Base-by-base conservation (phyloP, 2,888 invertebrate genomes). In the Mimachlamys varia region DNA sequence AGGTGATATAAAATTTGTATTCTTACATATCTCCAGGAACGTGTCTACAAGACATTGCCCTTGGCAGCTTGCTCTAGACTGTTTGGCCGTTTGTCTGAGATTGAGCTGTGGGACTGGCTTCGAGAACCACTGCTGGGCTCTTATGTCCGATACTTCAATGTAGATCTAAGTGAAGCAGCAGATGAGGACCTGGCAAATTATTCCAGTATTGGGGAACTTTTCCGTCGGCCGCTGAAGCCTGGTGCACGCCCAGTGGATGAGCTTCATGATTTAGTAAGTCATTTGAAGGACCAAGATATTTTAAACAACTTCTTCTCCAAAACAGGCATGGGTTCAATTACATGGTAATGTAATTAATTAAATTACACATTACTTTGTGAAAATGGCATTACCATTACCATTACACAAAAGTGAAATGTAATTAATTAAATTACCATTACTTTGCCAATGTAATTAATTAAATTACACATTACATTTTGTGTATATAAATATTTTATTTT, bases 151-250 rank as follows among this genome's bases (percentile, higher is more conserved):
- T 27, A 33, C 12, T 76, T 76, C 15, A 27, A 76, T 0, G 76
- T 76, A 76, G 76, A 76, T 76, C 22, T 76, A 15, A 76, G 76
- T 76, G 76, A 76, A 33, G 76, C 76, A 76, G 76, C 27, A 0
- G 76, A 76, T 15, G 76, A 76, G 22, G 76, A 76, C 76, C 76
- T 76, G 33, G 33, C 76, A 76, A 27, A 76, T 76, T 76, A 76
- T 15, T 27, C 76, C 12, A 76, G 76, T 76, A 10, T 76, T 19
- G 33, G 76, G 0, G 76, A 76, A 76, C 33, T 76, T 33, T 76
- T 76, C 33, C 27, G 76, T 22, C 76, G 76, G 13, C 76, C 76
- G 12, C 33, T 76, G 22, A 76, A 76, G 33, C 76, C 76, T 12
- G 76, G 33, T 33, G 76, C 76, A 33, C 76, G 76, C 22, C 76